Evolutionary conservation across 2,888 invertebrate species (phyloP), one percentile per base, ranked within the genome.

Genomic region (Ormyrus labotus): DNA sequence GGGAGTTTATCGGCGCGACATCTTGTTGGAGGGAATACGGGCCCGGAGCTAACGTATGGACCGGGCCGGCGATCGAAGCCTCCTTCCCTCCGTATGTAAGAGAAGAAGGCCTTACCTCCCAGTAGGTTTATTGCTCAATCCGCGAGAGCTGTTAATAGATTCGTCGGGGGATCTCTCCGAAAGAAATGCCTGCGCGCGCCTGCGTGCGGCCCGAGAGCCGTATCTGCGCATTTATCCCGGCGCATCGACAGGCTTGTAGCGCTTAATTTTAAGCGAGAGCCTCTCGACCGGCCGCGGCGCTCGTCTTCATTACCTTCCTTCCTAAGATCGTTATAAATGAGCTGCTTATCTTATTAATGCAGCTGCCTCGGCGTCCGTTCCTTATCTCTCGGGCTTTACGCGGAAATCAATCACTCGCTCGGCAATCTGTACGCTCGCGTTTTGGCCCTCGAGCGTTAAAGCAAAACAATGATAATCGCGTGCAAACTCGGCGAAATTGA

Each of bases 71-170:
- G 34, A 34, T 34, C 34, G 34, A 34, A 34, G 34, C 34, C 34
- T 34, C 34, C 34, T 34, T 34, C 34, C 34, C 4, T 4, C 60
- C 19, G 7, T 67, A 34, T 75, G 68, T 84, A 82, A 84, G 84
- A 82, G 79, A 74, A 81, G 84, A 83, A 82, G 84, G 87, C 87
- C 88, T 89, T 90, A 89, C 90, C 90, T 90, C 78, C 89, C 88
- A 87, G 89, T 90, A 89, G 89, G 90, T 89, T 90, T 90, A 90
- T 90, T 90, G 88, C 90, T 90, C 89, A 90, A 90, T 90, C 87
- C 89, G 87, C 87, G 87, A 86, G 85, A 86, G 19, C 55, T 85
- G 85, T 88, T 90, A 90, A 90, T 90, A 89, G 89, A 90, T 90
- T 89, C 87, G 88, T 90, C 89, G 88, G 83, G 80, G 61, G 47